Conservation (phyloP, 2,888 invertebrate genomes). For the Quadroppia sp. region DNA sequence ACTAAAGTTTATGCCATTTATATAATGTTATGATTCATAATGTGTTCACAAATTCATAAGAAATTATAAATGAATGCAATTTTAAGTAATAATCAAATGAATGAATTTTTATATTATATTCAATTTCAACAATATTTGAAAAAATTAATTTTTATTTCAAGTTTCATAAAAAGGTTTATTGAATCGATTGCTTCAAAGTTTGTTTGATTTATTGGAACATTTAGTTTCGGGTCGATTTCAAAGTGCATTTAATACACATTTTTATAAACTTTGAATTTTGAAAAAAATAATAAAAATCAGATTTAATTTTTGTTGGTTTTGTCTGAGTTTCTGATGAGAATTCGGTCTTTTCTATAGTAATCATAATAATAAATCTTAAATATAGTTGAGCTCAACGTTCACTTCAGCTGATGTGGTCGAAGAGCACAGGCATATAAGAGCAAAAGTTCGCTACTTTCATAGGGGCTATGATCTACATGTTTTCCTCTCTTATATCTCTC, state of each 20-base stretch:
- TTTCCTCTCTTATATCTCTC: neutral
- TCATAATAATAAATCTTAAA: constrained; percentile 26
- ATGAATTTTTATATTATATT: no score
- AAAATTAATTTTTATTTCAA: no score
- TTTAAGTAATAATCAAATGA: neutral
- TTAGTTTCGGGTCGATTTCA: constrained; percentile 8
- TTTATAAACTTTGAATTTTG: neutral
- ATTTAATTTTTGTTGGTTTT: neutral
- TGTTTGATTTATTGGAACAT: neutral
- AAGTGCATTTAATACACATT: neutral
- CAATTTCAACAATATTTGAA: no score
- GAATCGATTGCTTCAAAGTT: neutral
- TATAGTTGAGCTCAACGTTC: neutral
- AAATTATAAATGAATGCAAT: constrained; percentile 5
- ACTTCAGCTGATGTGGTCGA: neutral
- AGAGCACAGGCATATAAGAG: neutral
- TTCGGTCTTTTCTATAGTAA: constrained; percentile 13
- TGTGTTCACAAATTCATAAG: constrained; percentile 20
- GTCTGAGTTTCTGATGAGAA: constrained; percentile 21
- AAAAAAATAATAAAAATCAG: neutral
- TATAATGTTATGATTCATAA: constrained; percentile 21
- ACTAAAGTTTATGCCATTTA: neutral
- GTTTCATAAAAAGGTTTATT: neutral
- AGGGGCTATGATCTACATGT: constrained; percentile 26
- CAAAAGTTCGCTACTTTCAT: neutral